Base-by-base conservation (phyloP, 2,797 vertebrate species). In the Zonotrichia albicollis region DNA sequence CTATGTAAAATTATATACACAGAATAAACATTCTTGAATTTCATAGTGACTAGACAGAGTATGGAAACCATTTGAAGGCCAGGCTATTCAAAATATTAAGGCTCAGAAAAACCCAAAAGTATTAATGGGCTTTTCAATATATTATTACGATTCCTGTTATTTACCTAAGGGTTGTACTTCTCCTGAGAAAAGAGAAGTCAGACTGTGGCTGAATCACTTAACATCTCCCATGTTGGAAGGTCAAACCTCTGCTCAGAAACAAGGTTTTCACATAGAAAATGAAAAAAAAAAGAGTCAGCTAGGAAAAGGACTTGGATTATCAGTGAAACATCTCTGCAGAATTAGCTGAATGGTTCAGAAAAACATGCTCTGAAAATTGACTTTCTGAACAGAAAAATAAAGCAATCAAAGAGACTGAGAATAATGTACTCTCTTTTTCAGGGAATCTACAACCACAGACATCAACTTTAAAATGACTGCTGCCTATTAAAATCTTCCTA, bases 111-210 rank as follows among this genome's bases (percentile, higher is more conserved):
- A 94, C 38, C 45, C 40, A 10, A 29, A 85, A 85, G 58, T 58
- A 86, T 91, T 94, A 95, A 27, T 8, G n/a, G 26, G 55, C 54
- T 94, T 83, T 70, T 34, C 87, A 91, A 48, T 36, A 58, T 45
- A 78, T 86, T 91, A 94, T 72, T 90, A 68, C 58, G 81, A 81
- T 64, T 90, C 62, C 79, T 94, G 79, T 77, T 93, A 96, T 93
- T 95, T 96, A 90, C 53, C 20, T 36, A 77, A 70, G 75, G 53
- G 48, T 79, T 95, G 87, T 82, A 80, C 45, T 68, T 55, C 38
- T 85, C 82, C 67, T 84, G 77, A 94, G 64, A 87, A 95, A 86
- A 90, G 51, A 75, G 58, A 89, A 79, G 76, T 86, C 60, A 74
- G 77, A 79, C 23, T 66, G 62, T 23, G 34, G 26, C 11, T 77